phyloP scores from a whole-genome alignment of 1,140 invertebrate species.

The Notospermus geniculatus region DNA sequence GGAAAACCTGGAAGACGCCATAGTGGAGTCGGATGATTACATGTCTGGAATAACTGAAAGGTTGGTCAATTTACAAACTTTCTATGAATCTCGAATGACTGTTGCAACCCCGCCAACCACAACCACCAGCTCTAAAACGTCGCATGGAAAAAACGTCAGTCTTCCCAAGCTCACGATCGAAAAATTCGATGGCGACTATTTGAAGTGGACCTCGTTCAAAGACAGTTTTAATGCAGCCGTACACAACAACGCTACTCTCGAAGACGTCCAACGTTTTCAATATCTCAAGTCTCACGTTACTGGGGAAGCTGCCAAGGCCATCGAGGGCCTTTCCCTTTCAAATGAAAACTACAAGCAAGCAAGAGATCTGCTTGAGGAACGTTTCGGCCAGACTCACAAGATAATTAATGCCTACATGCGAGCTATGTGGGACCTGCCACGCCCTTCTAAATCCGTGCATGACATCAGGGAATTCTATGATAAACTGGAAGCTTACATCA shows the following conservation, averaged over 20 bases:
- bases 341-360: conserved; percentile 17
- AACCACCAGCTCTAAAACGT: too few species aligned
- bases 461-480: conserved; percentile 20
- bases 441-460: neutral
- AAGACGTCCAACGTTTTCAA: conserved; percentile 15
- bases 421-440: conserved; percentile 11
- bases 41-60: too few species aligned
- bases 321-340: conserved; percentile 13
- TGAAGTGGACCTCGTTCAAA: conserved; percentile 21
- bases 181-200: conserved; percentile 18
- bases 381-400: conserved; percentile 17
- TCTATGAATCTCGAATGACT: too few species aligned
- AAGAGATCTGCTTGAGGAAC: conserved; percentile 9
- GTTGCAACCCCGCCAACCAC: too few species aligned
- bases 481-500: conserved; percentile 17
- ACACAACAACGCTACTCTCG: conserved; percentile 10
- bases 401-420: conserved; percentile 15
- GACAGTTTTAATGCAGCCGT: conserved; percentile 15
- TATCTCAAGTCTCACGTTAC: conserved; percentile 16
- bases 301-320: conserved; percentile 7
- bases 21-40: too few species aligned
- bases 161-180: conserved; percentile 19
- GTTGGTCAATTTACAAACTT: too few species aligned
- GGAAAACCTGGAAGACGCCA: too few species aligned
- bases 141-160: too few species aligned